Base-by-base conservation (phyloP, 1,140 invertebrate genomes). In the Drosophila mojavensis region DNA sequence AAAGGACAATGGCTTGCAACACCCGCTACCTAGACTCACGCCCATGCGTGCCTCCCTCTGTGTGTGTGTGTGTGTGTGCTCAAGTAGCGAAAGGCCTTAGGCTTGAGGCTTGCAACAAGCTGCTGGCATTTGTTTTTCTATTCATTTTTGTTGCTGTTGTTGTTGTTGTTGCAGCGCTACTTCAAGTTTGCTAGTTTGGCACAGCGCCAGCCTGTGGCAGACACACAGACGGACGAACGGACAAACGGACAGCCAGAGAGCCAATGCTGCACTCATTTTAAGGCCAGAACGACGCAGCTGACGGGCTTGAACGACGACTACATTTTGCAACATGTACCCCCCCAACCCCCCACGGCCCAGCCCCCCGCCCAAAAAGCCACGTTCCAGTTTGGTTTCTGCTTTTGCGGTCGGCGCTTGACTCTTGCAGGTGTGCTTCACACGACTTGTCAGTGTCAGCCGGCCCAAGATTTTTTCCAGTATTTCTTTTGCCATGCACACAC, bases 341-440 rank as follows among this genome's bases (percentile, higher is more conserved):
- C 33, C 45, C 15, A 5, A 6, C 39, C 63, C 24, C 33, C 39
- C 20, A n/a, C n/a, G n/a, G n/a, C n/a, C n/a, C n/a, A n/a, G n/a
- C n/a, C 48, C 17, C 33, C 45, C 17, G 5, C 10, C 45, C 69
- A 15, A 33, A 11, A 63, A 73, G 67, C 69, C 66, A 69, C 69
- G 58, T 79, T 70, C 74, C 58, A 72, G 59, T 79, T 78, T 39
- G 69, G 78, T 86, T 71, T 65, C 78, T 82, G 64, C 66, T 69
- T 72, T 73, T 77, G 82, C 56, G 81, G 64, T 79, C 47, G 60
- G 48, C 62, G 68, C 81, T 80, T 71, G 81, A 84, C 64, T 80
- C 72, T 83, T 88, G 84, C 84, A 88, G 84, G 84, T 88, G 84
- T 88, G 84, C 84, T 88, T 88, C 84, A 89, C 84, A 88, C 84